Evolutionary conservation across 2,797 vertebrate species (phyloP), one percentile per base, ranked within the genome.

Genomic region (Falco rusticolus): DNA sequence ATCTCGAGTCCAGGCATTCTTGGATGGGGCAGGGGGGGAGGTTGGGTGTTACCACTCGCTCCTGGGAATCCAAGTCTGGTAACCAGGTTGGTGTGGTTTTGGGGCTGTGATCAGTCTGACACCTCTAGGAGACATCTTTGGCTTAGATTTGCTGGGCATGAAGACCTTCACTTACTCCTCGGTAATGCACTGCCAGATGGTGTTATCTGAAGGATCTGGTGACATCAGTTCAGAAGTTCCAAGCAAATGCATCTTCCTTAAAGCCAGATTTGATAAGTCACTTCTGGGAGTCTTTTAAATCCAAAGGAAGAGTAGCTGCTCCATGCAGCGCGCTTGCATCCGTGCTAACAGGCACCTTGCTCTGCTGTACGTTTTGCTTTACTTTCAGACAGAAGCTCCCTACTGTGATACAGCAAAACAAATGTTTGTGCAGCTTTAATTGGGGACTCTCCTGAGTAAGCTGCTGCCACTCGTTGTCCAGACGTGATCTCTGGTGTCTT

Each of bases 321-420:
- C 39, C 0, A 0, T 2, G 7, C 31, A 59, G 56, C 1, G 2
- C 0, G 0, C 21, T 78, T 77, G 33, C n/a, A 5, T 20, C 56
- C 0, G 0, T 25, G 61, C 65, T 61, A 47, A 5, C 16, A 12
- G 76, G 25, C 6, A 3, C 21, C 39, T 61, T 12, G 57, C 51
- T 71, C 41, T 20, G 25, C 47, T 39, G 12, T 8, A 24, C 3
- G 0, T 34, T 33, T 48, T 75, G n/a, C 61, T 82, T 56, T 71
- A 17, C 16, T 5, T 59, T 28, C 34, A 31, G 56, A 7, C 57
- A 59, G 89, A 43, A 51, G 48, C 57, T 92, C 54, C 68, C 25
- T 50, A 5, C 53, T 48, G 53, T 3, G 2, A 7, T 10, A 8
- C 13, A 39, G 57, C 50, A 39, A 34, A 31, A 48, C 13, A 26